Evolutionary conservation across 1,140 invertebrate genomes (phyloP).

Genomic region (Drosophila tropicalis): DNA sequence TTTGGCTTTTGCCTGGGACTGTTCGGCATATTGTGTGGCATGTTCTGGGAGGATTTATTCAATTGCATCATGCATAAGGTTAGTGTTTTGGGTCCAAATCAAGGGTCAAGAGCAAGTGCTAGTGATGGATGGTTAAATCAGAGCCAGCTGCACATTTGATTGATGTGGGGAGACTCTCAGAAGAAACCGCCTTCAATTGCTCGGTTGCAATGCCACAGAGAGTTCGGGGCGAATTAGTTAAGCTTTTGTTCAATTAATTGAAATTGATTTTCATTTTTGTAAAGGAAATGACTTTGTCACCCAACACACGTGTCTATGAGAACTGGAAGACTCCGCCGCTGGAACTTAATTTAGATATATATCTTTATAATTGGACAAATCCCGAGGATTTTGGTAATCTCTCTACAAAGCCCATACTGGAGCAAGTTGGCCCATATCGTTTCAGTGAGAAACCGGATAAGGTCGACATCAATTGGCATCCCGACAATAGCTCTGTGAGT

Average conservation of each 20-base stretch:
- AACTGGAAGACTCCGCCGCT: slow-evolving; percentile 90
- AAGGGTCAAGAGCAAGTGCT: neutral
- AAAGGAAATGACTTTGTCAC: slow-evolving; percentile 87
- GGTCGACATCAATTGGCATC: slow-evolving; percentile 88
- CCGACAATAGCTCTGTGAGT: slow-evolving; percentile 91
- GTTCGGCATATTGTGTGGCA: slow-evolving; percentile 71
- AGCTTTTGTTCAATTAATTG: slow-evolving; percentile 69
- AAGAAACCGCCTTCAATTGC: slow-evolving; percentile 45
- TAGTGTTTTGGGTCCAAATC: slow-evolving; percentile 19
- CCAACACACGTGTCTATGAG: slow-evolving; percentile 86
- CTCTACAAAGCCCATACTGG: slow-evolving; percentile 86
- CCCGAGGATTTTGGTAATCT: slow-evolving; percentile 85
- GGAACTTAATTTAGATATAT: slow-evolving; percentile 90
- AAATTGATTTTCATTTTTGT: slow-evolving; percentile 52
- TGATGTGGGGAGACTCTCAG: slow-evolving; percentile 23
- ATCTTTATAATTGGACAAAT: slow-evolving; percentile 94
- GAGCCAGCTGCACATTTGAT: slow-evolving; percentile 61
- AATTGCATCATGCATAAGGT: slow-evolving; percentile 80
- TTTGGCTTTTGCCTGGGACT: slow-evolving; percentile 73
- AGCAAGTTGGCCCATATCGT: slow-evolving; percentile 90
- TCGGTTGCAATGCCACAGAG: slow-evolving; percentile 32
- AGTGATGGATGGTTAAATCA: slow-evolving; percentile 9
- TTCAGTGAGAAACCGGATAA: slow-evolving; percentile 88
- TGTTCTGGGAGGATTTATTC: slow-evolving; percentile 81
- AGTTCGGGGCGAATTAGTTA: slow-evolving; percentile 40